phyloP scores from a whole-genome alignment of 1,140 invertebrate species.

The Mya arenaria region DNA sequence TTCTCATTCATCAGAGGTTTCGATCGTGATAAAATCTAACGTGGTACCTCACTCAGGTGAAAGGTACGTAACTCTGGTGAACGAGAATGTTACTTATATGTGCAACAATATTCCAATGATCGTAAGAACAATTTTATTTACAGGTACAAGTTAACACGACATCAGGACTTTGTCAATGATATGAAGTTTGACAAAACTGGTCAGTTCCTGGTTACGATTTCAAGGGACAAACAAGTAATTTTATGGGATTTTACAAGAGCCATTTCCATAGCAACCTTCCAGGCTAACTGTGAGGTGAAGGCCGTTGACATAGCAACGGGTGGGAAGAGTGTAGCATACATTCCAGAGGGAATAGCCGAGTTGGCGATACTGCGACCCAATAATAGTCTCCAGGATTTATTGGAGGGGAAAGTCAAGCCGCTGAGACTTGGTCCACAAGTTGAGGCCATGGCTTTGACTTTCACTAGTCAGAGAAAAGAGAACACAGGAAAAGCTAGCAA shows the following conservation, averaged over 20 bases:
- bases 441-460: constrained; percentile 63
- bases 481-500: not conserved
- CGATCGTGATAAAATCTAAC: no score
- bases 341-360: constrained; percentile 60
- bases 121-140: no score
- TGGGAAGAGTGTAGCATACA: constrained; percentile 56
- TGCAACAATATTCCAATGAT: no score
- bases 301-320: constrained; percentile 57
- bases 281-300: constrained; percentile 60
- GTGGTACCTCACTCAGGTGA: no score
- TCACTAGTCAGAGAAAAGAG: constrained; percentile 59
- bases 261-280: constrained; percentile 61
- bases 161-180: constrained; percentile 64
- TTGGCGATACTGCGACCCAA: constrained; percentile 63
- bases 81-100: no score
- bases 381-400: constrained; percentile 17
- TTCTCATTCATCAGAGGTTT: no score
- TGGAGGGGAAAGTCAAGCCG: constrained; percentile 35
- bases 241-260: constrained; percentile 61
- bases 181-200: constrained; percentile 64
- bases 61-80: no score
- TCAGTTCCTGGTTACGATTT: constrained; percentile 61
- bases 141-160: constrained; percentile 64
- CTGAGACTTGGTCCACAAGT: constrained; percentile 52
- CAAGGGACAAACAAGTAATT: constrained; percentile 64